A percentile compares a stretch with the other conserved stretches of the same genome.
Conservation (phyloP, 2,797 vertebrate species). For the Cynopterus sphinx region DNA sequence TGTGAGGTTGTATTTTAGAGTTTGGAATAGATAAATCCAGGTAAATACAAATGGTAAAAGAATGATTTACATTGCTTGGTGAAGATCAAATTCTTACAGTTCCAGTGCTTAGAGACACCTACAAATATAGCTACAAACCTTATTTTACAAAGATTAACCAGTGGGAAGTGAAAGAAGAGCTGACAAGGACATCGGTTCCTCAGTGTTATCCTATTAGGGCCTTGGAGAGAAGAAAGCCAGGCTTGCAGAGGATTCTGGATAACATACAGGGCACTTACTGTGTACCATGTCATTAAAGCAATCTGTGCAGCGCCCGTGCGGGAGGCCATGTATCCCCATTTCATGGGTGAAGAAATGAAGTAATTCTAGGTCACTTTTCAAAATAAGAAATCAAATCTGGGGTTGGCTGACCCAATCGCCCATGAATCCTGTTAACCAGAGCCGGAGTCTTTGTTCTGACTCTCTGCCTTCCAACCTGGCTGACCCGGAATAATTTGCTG, state of each 20-base stretch:
- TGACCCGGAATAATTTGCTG: neutral
- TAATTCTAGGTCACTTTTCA: neutral
- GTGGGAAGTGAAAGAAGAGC: neutral
- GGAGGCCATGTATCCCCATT: neutral
- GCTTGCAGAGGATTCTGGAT: neutral
- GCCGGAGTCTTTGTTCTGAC: neutral
- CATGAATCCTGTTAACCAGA: neutral
- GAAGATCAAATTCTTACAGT: slow-evolving; percentile 46
- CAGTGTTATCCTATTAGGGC: neutral
- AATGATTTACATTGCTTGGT: neutral
- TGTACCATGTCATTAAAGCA: neutral
- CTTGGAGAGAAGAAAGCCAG: neutral
- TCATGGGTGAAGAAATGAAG: slow-evolving; percentile 16
- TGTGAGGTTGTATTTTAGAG: slow-evolving; percentile 14
- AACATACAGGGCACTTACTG: accelerated
- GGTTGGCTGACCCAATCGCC: neutral
- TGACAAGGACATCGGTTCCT: neutral
- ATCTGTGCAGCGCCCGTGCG: accelerated
- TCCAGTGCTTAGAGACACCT: neutral
- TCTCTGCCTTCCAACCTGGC: neutral
- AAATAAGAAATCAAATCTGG: neutral
- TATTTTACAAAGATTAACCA: neutral
- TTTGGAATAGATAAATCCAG: slow-evolving; percentile 33
- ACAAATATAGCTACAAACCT: neutral
- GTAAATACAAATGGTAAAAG: slow-evolving; percentile 26